Percentiles rank a stretch among this genome's conserved stretches.
Evolutionary conservation across 2,888 invertebrate genomes (phyloP).

Genomic region (Cacoxenus indagator): DNA sequence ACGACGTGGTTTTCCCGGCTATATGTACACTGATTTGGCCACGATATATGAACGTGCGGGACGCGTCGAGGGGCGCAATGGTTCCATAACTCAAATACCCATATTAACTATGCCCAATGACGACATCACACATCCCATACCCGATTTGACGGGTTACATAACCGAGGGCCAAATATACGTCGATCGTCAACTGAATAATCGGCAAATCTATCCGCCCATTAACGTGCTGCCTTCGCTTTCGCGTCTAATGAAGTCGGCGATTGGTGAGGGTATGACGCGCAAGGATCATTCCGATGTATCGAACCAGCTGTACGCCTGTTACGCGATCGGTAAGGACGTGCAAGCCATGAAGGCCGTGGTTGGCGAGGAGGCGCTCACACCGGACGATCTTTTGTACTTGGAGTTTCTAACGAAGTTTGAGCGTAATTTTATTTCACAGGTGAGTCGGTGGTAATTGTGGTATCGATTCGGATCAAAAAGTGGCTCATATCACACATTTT

Average conservation of each 20-base stretch:
- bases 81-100: slow-evolving; percentile 99
- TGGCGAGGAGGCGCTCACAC: slow-evolving; percentile 97
- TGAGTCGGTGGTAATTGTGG: slow-evolving; percentile 53
- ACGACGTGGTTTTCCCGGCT: slow-evolving; percentile 97
- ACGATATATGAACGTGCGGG: slow-evolving; percentile 99
- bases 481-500: slow-evolving; percentile 2
- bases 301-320: slow-evolving; percentile 99
- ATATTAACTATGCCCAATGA: slow-evolving; percentile 99
- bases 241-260: slow-evolving; percentile 99
- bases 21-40: slow-evolving; percentile 99
- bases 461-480: neutral
- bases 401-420: slow-evolving; percentile 99
- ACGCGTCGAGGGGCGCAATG: slow-evolving; percentile 97
- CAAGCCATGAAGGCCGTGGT: slow-evolving; percentile 99
- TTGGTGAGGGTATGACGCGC: slow-evolving; percentile 99
- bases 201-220: slow-evolving; percentile 98
- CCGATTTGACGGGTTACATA: slow-evolving; percentile 99
- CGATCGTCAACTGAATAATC: slow-evolving; percentile 97
- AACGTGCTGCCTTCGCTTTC: slow-evolving; percentile 98
- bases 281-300: slow-evolving; percentile 99
- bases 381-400: slow-evolving; percentile 96
- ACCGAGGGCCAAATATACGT: slow-evolving; percentile 99
- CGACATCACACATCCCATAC: slow-evolving; percentile 99
- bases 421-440: slow-evolving; percentile 97
- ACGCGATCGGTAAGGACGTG: slow-evolving; percentile 99